Conservation (phyloP, 2,888 invertebrate genomes). For the Stomorhina lunata region DNA sequence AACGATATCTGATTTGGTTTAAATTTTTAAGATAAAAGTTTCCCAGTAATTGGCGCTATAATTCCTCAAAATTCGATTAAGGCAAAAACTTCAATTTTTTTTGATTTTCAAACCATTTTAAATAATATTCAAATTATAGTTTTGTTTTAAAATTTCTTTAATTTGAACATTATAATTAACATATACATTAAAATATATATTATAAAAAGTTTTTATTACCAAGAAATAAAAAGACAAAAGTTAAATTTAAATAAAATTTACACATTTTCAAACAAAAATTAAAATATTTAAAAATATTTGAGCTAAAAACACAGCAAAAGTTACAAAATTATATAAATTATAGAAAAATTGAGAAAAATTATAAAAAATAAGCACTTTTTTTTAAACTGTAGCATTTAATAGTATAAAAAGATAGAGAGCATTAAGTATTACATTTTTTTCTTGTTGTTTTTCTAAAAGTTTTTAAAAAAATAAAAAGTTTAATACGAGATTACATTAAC, state of each 20-base stretch:
- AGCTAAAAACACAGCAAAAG: background rate
- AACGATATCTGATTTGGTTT: too few relatives aligned
- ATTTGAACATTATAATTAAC: background rate
- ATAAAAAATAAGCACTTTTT: background rate
- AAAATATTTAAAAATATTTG: background rate
- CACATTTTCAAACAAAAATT: background rate
- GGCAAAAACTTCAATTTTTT: too few relatives aligned
- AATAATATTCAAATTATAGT: too few relatives aligned
- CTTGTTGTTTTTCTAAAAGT: constrained; percentile 18
- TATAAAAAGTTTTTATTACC: background rate
- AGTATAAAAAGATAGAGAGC: constrained; percentile 69
- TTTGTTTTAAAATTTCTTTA: background rate
- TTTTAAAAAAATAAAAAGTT: background rate
- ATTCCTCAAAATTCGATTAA: too few relatives aligned
- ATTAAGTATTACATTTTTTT: constrained; percentile 24
- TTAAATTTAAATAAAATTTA: background rate
- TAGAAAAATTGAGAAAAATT: constrained; percentile 30
- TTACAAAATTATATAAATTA: background rate
- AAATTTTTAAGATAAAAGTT: too few relatives aligned
- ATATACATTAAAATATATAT: background rate
- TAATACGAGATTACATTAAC: constrained; percentile 13
- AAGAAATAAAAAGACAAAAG: background rate
- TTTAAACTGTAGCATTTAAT: too few relatives aligned
- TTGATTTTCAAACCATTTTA: too few relatives aligned
- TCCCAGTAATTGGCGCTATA: too few relatives aligned